phyloP scores from a whole-genome alignment of 2,888 invertebrate species.

The Ectropis crepuscularia region DNA sequence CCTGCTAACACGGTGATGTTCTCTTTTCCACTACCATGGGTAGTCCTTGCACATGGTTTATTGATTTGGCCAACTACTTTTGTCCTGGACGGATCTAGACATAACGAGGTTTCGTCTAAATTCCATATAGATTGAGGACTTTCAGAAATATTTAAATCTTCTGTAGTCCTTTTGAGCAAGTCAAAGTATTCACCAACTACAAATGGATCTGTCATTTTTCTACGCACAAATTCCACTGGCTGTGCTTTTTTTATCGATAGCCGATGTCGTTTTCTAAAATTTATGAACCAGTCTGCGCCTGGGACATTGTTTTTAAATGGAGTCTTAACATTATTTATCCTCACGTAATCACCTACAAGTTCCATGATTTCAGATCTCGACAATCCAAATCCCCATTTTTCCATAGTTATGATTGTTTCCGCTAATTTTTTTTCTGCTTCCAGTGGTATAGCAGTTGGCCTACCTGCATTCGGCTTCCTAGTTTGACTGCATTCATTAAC shows the following conservation, averaged over 20 bases:
- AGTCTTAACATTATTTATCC: constrained; percentile 14
- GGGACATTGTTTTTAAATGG: constrained; percentile 21
- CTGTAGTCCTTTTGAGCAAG: neutral
- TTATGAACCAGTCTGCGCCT: constrained; percentile 22
- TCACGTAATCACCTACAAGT: neutral
- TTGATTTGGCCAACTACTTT: constrained; percentile 43
- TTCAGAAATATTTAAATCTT: constrained; percentile 15
- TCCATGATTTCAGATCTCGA: neutral
- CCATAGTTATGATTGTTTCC: neutral
- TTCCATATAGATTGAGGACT: neutral
- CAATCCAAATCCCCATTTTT: neutral
- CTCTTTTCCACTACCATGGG: constrained; percentile 37
- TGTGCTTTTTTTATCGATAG: constrained; percentile 1
- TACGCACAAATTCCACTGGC: constrained; percentile 3
- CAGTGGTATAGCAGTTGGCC: too few relatives aligned
- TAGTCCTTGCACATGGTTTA: constrained; percentile 34
- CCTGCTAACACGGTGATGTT: constrained; percentile 43
- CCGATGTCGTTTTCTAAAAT: constrained; percentile 15
- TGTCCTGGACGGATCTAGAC: constrained; percentile 41
- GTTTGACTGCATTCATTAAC: too few relatives aligned
- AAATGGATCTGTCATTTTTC: constrained; percentile 30
- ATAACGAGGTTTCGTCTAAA: constrained; percentile 35
- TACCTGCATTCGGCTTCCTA: too few relatives aligned
- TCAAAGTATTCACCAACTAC: constrained; percentile 21
- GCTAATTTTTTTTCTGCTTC: too few relatives aligned